Base-by-base conservation (phyloP, 2,888 invertebrate genomes). In the Tenthredo amoena region DNA sequence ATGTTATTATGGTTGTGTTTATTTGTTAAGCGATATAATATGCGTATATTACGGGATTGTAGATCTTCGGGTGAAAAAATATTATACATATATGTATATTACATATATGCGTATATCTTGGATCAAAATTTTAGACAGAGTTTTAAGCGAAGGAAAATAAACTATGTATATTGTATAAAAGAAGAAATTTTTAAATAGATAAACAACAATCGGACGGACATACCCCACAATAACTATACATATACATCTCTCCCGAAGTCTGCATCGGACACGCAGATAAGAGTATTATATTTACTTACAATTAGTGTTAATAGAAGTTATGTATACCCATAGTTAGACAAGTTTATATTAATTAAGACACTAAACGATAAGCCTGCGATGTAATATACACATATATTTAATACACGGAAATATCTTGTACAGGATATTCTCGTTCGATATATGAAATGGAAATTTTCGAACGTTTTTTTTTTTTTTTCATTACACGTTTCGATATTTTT, bases 1-100 rank as follows among this genome's bases (percentile, higher is more conserved):
- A 68, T 83, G 65, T 83, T 83, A 71, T 83, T 68, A 83, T 83
- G 83, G 83, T 83, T 83, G 83, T 83, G 83, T 71, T 83, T n/a
- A 83, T 83, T 71, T 12, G 47, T 47, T 83, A 83, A 83, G 65
- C 15, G 43, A 40, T 43, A 12, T 43, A 74, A 55, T 55, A 34
- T 31, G 31, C 31, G 18, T 55, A n/a, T 10, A 15, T 31, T 43
- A 62, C 15, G 40, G 15, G 74, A n/a, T 43, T 40, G 74, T 4
- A 26, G 74, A 74, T 74, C 4, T 74, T 40, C 26, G 40, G 74
- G 74, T 74, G 21, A 26, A 43, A 26, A 43, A 26, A 40, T 37
- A 47, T 43, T 55, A n/a, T 55, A 1, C 18, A n/a, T 15, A 55
- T 55, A n/a, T n/a, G n/a, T n/a, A n/a, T n/a, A n/a, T n/a, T 26